Evolutionary conservation across 2,888 invertebrate genomes (phyloP), one percentile per base, ranked within the genome.

Genomic region (Nymphalis polychloros): DNA sequence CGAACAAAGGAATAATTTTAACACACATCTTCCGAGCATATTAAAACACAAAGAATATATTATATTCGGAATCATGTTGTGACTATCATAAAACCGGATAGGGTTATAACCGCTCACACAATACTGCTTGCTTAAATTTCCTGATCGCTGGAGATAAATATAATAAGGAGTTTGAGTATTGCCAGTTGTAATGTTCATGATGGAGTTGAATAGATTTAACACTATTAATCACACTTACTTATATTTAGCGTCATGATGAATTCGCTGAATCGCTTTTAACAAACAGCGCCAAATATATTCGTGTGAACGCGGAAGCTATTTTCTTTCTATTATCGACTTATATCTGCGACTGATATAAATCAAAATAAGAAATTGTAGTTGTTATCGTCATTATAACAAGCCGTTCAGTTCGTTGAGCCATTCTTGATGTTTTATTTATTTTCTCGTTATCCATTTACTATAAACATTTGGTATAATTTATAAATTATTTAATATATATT

Each of bases 111-210:
- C 69, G 73, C 73, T 71, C 74, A 69, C 75, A 77, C 77, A 79
- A 81, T 80, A 76, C 76, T 75, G 78, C 79, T 79, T 78, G 78
- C 81, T 76, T 79, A 70, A 73, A 72, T 73, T 68, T 72, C 67
- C 68, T 72, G 60, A 62, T 59, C 52, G 62, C 59, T 59, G 63
- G 60, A 70, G 68, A 73, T 71, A 70, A 70, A 72, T 68, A 55
- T 59, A 48, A 71, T 53, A 64, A 64, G 70, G 67, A 65, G 64
- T 70, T 70, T 72, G 63, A 68, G 31, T 31, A 67, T 64, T 68
- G 59, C 63, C 55, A 68, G 59, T 63, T 62, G 19, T 65, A 50
- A 62, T 68, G 17, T 19, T 52, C 13, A 27, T 52, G n/a, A 35
- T 19, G 35, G 27, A 41, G 19, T 35, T 35, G 41, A 41, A 41